Base-by-base conservation (phyloP, 2,888 invertebrate species). In the Sthenelais limicola region DNA sequence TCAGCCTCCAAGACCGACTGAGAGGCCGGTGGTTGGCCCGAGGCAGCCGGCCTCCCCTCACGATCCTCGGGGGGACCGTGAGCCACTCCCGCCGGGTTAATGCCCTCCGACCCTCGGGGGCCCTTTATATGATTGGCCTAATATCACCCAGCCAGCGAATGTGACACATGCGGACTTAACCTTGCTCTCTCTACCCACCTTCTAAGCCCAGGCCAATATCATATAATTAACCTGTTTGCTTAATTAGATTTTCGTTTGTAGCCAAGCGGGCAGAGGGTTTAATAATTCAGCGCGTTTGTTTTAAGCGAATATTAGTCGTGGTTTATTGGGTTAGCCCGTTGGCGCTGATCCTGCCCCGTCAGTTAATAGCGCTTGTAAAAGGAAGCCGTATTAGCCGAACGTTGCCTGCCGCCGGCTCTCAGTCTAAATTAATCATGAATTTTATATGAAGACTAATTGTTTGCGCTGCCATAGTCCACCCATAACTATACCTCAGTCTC, bases 161-260 rank as follows among this genome's bases (percentile, higher is more conserved):
- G 30, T 56, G 56, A 56, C 56, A 24, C 18, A 18, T 1, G 56
- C 24, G 56, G 32, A 56, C 56, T 56, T 28, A 56, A 28, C 56
- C 56, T 12, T 3, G 30, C 56, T 21, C 30, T 15, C 15, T 33
- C 56, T 33, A 32, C n/a, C 30, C 30, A 12, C 56, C 56, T 15
- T n/a, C 56, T 33, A n/a, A 33, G 32, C 56, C 12, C 28, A 18
- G 56, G 56, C 56, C 33, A 56, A 56, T 56, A 56, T 56, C 56
- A 56, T 33, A 56, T 56, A 56, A 56, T 56, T 56, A 56, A 56
- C 56, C 56, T 56, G 56, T 56, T 56, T 56, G 56, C 56, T 56
- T 56, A 56, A 56, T 56, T 56, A 56, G n/a, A 56, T 56, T 56
- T 56, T 56, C 56, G 56, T 56, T 56, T 56, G 56, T 56, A 56